A percentile compares a stretch with the other conserved stretches of the same genome.
Conservation (phyloP, 2,797 vertebrate genomes). For the Taenioides sp. region DNA sequence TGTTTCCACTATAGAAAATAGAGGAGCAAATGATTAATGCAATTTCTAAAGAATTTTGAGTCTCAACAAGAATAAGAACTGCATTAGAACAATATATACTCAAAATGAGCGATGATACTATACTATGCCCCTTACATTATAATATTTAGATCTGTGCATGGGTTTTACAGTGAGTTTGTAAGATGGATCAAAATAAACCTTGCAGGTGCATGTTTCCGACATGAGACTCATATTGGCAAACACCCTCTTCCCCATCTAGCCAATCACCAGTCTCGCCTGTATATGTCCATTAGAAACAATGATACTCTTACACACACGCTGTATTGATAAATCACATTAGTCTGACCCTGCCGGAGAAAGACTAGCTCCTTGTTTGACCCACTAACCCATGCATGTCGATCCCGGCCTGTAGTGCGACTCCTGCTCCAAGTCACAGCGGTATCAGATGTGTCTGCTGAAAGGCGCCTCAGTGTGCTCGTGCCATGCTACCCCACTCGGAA, state of each 20-base stretch:
- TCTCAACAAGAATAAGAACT: background rate
- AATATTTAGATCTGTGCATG: background rate
- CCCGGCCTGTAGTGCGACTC: conserved; percentile 59
- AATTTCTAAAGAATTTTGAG: background rate
- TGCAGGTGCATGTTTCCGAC: conserved; percentile 56
- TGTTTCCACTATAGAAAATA: background rate
- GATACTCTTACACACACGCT: conserved; percentile 50
- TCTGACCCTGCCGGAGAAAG: conserved; percentile 62
- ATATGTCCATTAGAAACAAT: conserved; percentile 52
- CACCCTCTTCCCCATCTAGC: conserved; percentile 16
- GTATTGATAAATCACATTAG: conserved; percentile 74
- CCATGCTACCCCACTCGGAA: conserved; percentile 62
- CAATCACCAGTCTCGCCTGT: conserved; percentile 34
- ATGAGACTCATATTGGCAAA: background rate
- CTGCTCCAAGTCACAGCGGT: conserved; percentile 63
- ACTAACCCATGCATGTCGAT: conserved; percentile 71
- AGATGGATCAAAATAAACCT: conserved; percentile 7
- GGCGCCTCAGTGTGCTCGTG: conserved; percentile 65
- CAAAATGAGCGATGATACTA: too few relatives aligned
- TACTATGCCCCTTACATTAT: too few relatives aligned
- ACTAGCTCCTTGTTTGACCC: conserved; percentile 74
- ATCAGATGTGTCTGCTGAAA: conserved; percentile 73
- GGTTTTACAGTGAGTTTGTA: background rate
- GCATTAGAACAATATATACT: background rate
- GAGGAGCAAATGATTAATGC: background rate